These are phyloP conservation scores for Drosophila lutescens DNA, from an alignment of 2,888 invertebrate species.

Conservation along the genomic window DNA sequence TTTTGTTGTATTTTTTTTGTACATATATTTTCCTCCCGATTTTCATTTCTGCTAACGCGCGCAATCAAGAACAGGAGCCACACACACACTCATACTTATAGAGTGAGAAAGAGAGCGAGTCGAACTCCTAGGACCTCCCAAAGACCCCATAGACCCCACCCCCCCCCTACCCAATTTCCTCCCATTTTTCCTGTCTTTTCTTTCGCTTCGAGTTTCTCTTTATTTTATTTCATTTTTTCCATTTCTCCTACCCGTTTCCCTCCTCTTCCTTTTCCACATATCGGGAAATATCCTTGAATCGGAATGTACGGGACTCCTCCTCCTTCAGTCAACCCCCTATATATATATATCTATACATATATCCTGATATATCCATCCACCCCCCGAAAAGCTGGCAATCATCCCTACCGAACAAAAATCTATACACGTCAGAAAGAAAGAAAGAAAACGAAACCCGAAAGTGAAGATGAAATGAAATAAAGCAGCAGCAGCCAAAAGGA, in stretches of 20 bases:
- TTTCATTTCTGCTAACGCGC: slow-evolving; percentile 77
- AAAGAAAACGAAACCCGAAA: slow-evolving; percentile 70
- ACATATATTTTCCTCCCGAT: slow-evolving; percentile 62
- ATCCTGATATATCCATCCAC: neutral
- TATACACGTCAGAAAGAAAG: slow-evolving; percentile 65
- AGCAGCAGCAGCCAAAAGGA: slow-evolving; percentile 66
- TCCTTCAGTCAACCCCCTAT: slow-evolving; percentile 34
- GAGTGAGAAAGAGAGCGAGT: slow-evolving; percentile 29
- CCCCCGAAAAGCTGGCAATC: slow-evolving; percentile 26
- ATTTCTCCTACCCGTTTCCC: slow-evolving; percentile 2
- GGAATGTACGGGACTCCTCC: slow-evolving; percentile 67
- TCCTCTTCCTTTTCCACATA: slow-evolving; percentile 65
- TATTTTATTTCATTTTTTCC: slow-evolving; percentile 27
- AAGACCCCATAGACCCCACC: slow-evolving; percentile 10
- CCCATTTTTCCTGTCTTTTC: slow-evolving; percentile 56
- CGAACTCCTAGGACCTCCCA: slow-evolving; percentile 40
- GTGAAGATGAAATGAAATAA: slow-evolving; percentile 79
- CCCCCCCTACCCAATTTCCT: slow-evolving; percentile 33
- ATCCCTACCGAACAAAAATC: slow-evolving; percentile 59
- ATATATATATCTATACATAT: too few species aligned
- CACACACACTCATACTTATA: slow-evolving; percentile 24
- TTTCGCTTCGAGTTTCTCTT: slow-evolving; percentile 51
- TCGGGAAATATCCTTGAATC: slow-evolving; percentile 79
- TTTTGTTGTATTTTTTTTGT: slow-evolving; percentile 20
- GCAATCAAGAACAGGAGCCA: slow-evolving; percentile 70